phyloP scores from a whole-genome alignment of 1,140 invertebrate genomes.

The Drosophila setifemur region DNA sequence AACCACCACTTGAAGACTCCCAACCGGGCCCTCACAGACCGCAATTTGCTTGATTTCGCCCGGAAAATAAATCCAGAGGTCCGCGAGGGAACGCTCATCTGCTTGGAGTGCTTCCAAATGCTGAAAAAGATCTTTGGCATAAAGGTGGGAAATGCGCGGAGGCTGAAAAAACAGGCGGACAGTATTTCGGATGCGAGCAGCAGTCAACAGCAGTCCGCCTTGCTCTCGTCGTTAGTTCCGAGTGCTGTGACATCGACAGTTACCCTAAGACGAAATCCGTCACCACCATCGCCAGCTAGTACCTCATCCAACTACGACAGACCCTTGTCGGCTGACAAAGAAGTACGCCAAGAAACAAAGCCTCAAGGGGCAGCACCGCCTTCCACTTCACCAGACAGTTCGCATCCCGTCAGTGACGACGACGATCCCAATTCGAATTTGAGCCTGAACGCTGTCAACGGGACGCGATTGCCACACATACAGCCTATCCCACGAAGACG shows the following conservation, averaged over 20 bases:
- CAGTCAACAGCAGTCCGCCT: background rate
- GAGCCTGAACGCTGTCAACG: constrained; percentile 65
- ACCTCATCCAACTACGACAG: background rate
- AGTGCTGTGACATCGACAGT: background rate
- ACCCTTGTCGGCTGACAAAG: background rate
- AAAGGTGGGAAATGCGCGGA: background rate
- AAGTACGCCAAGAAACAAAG: background rate
- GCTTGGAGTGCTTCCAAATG: background rate
- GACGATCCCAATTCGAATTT: constrained; percentile 39
- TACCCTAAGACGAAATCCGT: background rate
- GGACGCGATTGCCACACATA: constrained; percentile 52
- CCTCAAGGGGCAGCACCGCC: background rate
- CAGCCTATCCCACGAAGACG: constrained; percentile 61
- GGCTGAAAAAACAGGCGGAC: too few species aligned
- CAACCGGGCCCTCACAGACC: background rate
- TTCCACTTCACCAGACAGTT: background rate
- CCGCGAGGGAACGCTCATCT: background rate
- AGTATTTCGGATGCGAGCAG: background rate
- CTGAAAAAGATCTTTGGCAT: background rate
- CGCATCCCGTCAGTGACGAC: constrained; percentile 28
- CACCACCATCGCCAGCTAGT: background rate
- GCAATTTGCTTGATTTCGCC: background rate
- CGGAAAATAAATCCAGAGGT: background rate
- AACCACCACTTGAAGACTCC: background rate
- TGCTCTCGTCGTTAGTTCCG: background rate